Base-by-base conservation (phyloP, 2,113 vertebrate species). In the Diadophis punctatus region DNA sequence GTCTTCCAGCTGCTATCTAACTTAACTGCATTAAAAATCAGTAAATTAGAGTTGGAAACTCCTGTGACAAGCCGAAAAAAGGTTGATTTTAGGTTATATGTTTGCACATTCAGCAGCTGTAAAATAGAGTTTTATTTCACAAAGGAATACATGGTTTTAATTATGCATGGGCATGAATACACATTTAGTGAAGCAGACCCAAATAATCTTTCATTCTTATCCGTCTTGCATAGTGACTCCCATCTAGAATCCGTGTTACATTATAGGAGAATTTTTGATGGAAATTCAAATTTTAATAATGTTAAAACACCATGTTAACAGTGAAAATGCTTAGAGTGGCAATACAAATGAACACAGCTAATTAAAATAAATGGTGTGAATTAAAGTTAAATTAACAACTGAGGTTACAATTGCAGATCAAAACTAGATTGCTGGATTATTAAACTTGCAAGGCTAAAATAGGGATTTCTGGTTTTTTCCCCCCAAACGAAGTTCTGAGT, bases 201-300 rank as follows among this genome's bases (percentile, higher is more conserved):
- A 91, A 43, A 52, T 43, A 27, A 52, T 27, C 55, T 93, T 27
- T 68, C 93, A 94, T 94, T 90, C 34, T 93, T 92, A 49, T 3
- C 96, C 48, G 8, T 93, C 48, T 34, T 85, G 16, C 80, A 94
- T 95, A 95, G 91, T 91, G 34, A 86, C 94, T 92, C 22, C 12
- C 27, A 88, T 93, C 89, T 95, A 93, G 12, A 27, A 74, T 58
- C 85, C 23, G 93, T 92, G 4, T 91, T 91, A 27, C 22, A 60
- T 93, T 95, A 87, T n/a, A 94, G 22, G 9, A 1, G 23, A 93
- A 93, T 25, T 86, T n/a, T 93, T 90, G 16, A 93, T 30, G 51
- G 6, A 95, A 95, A 96, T 94, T 91, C 49, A 95, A 91, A 95
- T 92, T 51, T 0, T 87, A 93, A 88, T 95, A 94, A 94, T 86